Evolutionary conservation across 1,140 invertebrate species (phyloP), one percentile per base, ranked within the genome.

Genomic region (Musca domestica): DNA sequence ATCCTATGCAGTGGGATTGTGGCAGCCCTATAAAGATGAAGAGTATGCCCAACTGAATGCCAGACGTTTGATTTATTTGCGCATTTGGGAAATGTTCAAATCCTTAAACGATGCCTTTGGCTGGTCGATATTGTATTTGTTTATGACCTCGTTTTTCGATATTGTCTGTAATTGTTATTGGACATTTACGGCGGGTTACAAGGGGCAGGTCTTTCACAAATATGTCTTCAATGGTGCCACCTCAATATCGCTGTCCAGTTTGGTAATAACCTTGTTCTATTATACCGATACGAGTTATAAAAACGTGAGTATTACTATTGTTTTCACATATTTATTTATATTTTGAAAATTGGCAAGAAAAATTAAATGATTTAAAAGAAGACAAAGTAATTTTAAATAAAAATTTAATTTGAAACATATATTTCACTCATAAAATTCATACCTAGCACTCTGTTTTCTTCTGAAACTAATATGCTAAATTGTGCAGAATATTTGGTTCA

Each of bases 231-330:
- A 79, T 49, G 71, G 61, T 7, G 69, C 67, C 23, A 77, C 72
- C 0, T 74, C 69, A n/a, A 48, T 79, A 0, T 67, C 70, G 20
- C 67, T 74, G 56, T 72, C 70, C 48, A 71, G 23, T 12, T 70
- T 75, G 2, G 72, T 77, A 6, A 41, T 46, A 2, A 64, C 74
- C 0, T 66, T 79, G 12, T 76, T 77, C 58, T 76, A 70, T 68
- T 73, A 72, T 23, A 73, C 77, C 15, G 74, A 79, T 56, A 71
- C 71, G 0, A 71, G 77, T 3, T 64, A 70, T 5, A 64, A 70
- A 56, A 76, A 79, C 69, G 77, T 79, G 63, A 79, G 77, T 78
- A 41, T n/a, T n/a, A n/a, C n/a, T n/a, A n/a, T n/a, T n/a, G n/a
- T n/a, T n/a, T n/a, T n/a, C n/a, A n/a, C n/a, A n/a, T n/a, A n/a